These are phyloP conservation scores for Pachypsylla venusta DNA, from an alignment of 1,140 invertebrate species.

Conservation along the genomic window DNA sequence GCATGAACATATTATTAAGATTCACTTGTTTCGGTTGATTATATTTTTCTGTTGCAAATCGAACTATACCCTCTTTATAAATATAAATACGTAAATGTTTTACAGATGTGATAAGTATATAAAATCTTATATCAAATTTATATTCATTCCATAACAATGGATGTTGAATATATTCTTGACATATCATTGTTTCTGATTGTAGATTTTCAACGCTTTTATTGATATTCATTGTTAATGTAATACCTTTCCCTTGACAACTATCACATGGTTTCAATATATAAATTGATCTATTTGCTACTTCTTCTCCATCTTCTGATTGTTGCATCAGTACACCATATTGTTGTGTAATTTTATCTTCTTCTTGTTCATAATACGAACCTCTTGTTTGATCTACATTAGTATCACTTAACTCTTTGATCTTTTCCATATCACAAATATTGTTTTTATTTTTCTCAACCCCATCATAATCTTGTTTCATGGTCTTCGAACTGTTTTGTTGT, in stretches of 20 bases:
- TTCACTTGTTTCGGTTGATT: conserved; percentile 62
- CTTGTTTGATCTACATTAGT: no score
- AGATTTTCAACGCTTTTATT: not conserved
- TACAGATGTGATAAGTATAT: conserved; percentile 84
- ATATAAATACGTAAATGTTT: conserved; percentile 86
- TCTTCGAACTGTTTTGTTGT: no score
- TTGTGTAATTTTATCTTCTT: no score
- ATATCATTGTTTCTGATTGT: not conserved
- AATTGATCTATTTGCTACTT: not conserved
- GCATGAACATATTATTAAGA: conserved; percentile 79
- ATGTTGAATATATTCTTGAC: conserved; percentile 28
- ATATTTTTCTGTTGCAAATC: conserved; percentile 76
- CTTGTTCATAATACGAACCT: no score
- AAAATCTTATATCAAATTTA: conserved; percentile 93
- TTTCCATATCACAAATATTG: no score
- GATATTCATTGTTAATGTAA: not conserved
- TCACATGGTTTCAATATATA: not conserved
- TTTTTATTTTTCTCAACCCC: no score
- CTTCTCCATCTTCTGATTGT: no score
- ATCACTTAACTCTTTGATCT: no score
- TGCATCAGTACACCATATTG: no score
- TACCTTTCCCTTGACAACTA: conserved; percentile 1
- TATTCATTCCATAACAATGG: conserved; percentile 86
- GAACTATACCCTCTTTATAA: conserved; percentile 86
- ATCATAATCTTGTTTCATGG: no score